Conservation (phyloP, 2,888 invertebrate genomes). For the Didymodactylos carnosus region DNA sequence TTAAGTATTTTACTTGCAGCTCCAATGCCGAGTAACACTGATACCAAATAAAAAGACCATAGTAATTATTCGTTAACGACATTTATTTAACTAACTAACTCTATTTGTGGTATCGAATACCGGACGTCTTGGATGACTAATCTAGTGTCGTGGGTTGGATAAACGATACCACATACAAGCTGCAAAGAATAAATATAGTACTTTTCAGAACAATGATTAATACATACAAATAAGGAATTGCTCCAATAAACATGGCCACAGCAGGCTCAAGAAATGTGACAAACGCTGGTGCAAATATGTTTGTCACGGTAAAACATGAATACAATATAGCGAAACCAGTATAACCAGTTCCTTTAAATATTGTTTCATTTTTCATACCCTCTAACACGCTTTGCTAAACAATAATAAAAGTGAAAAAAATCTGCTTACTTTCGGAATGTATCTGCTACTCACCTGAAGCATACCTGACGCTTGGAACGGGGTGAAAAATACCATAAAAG, state of each 20-base stretch:
- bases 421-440: constrained; percentile 18
- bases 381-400: constrained; percentile 70
- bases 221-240: constrained; percentile 27
- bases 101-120: no score
- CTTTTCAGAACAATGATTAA: not conserved
- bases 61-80: no score
- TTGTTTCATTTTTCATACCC: constrained; percentile 43
- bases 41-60: constrained; percentile 64
- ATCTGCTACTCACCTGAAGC: constrained; percentile 40
- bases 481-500: constrained; percentile 89
- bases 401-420: constrained; percentile 26
- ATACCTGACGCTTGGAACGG: constrained; percentile 93
- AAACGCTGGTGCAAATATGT: constrained; percentile 79
- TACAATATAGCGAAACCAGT: constrained; percentile 71
- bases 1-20: no score
- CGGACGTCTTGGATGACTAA: no score
- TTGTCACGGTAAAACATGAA: constrained; percentile 64
- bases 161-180: constrained; percentile 70
- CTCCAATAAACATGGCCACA: constrained; percentile 66
- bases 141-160: constrained; percentile 58
- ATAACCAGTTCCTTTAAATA: constrained; percentile 37
- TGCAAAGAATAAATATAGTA: no score
- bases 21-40: constrained; percentile 65
- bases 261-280: constrained; percentile 67
- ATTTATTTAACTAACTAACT: no score